A percentile compares a stretch with the other conserved stretches of the same genome.
These are phyloP conservation scores for Drosophila rhopaloa DNA, from an alignment of 1,140 invertebrate species.

Conservation along the genomic window DNA sequence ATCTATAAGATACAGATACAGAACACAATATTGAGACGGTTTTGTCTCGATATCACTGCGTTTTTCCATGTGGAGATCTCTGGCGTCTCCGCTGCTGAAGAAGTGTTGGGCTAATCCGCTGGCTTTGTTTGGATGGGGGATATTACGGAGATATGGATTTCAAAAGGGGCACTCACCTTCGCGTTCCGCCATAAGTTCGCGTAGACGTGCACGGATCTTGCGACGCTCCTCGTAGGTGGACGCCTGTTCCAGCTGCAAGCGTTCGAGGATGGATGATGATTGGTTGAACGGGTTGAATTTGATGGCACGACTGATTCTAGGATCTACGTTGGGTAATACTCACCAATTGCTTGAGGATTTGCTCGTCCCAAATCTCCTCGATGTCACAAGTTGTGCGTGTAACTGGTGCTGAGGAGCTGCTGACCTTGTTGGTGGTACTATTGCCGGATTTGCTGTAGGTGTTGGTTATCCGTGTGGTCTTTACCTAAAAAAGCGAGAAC, in stretches of 20 bases:
- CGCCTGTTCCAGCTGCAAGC: slow-evolving; percentile 91
- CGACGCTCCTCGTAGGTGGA: slow-evolving; percentile 94
- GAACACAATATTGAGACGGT: slow-evolving; percentile 41
- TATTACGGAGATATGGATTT: neutral
- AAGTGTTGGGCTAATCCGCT: slow-evolving; percentile 9
- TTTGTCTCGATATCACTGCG: slow-evolving; percentile 8
- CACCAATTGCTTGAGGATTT: slow-evolving; percentile 89
- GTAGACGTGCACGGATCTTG: slow-evolving; percentile 91
- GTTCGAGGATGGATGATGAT: neutral
- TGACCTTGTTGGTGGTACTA: slow-evolving; percentile 54
- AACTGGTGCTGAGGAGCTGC: slow-evolving; percentile 84
- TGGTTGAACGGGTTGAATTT: slow-evolving; percentile 1
- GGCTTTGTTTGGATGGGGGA: slow-evolving; percentile 4
- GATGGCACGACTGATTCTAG: slow-evolving; percentile 38
- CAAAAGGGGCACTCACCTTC: slow-evolving; percentile 87
- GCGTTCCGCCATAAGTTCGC: slow-evolving; percentile 91
- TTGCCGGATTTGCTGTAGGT: slow-evolving; percentile 67
- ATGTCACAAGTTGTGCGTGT: slow-evolving; percentile 86
- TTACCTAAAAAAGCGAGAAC: slow-evolving; percentile 84
- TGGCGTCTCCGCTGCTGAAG: slow-evolving; percentile 5
- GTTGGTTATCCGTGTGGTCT: slow-evolving; percentile 84
- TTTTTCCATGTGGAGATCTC: slow-evolving; percentile 9
- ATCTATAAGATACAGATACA: slow-evolving; percentile 58
- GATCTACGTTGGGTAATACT: slow-evolving; percentile 60
- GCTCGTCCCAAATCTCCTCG: slow-evolving; percentile 90